Conservation (phyloP, 2,797 vertebrate genomes). For the Lepilemur septentrionalis region DNA sequence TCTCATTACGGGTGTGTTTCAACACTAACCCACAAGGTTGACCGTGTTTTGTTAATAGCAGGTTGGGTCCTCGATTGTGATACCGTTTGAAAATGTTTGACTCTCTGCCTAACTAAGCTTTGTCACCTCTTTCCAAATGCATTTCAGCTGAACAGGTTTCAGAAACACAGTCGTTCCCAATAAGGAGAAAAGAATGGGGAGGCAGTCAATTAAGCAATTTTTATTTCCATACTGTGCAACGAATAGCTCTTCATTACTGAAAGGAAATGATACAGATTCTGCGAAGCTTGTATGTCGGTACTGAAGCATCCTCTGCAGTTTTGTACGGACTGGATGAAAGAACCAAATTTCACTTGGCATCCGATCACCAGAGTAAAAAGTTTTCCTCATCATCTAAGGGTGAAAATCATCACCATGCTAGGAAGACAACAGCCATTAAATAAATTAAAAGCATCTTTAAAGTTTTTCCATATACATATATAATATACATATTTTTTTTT, state of each 20-base stretch:
- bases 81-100: not conserved
- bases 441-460: conserved; percentile 93
- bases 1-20: not conserved
- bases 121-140: not conserved
- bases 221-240: conserved; percentile 83
- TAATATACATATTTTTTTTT: conserved; percentile 63
- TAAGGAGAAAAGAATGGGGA: not conserved
- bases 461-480: conserved; percentile 94
- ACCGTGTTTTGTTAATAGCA: not conserved
- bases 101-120: not conserved
- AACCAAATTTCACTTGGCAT: conserved; percentile 33
- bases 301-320: conserved; percentile 79
- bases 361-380: conserved; percentile 30
- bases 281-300: conserved; percentile 79
- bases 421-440: conserved; percentile 89
- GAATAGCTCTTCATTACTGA: conserved; percentile 69
- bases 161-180: not conserved
- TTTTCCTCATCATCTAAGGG: conserved; percentile 33
- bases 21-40: not conserved
- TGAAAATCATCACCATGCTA: conserved; percentile 70
- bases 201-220: conserved; percentile 80
- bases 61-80: not conserved
- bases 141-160: not conserved
- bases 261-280: conserved; percentile 69
- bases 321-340: not conserved